Conservation (phyloP, 2,113 vertebrate genomes). For the Tachysurus fulvidraco region DNA sequence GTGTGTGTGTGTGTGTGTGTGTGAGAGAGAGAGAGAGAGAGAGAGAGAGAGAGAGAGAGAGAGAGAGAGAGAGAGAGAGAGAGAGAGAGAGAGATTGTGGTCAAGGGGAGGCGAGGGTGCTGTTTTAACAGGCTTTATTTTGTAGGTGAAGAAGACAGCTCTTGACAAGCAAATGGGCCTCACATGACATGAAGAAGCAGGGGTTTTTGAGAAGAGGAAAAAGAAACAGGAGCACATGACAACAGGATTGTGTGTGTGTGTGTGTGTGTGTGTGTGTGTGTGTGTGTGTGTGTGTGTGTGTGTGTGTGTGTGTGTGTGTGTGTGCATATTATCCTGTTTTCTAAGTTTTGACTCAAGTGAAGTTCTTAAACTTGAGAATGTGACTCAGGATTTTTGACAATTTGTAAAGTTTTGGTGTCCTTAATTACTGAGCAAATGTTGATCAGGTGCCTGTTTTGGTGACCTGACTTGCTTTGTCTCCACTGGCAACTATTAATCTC, state of each 20-base stretch:
- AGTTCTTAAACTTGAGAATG: neutral
- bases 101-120: neutral
- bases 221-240: conserved; percentile 50
- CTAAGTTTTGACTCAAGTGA: neutral
- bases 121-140: conserved; percentile 22
- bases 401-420: neutral
- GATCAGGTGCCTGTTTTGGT: conserved; percentile 11
- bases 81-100: neutral
- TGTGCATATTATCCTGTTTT: neutral
- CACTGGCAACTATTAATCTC: conserved; percentile 19
- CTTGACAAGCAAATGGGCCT: conserved; percentile 48
- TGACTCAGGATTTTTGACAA: neutral
- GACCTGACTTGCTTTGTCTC: conserved; percentile 22
- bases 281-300: neutral
- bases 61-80: neutral
- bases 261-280: neutral
- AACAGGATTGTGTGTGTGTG: neutral
- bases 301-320: neutral
- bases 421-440: neutral
- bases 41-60: neutral
- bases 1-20: neutral
- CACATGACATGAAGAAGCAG: conserved; percentile 42
- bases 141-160: conserved; percentile 33
- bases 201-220: conserved; percentile 14
- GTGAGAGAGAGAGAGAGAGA: neutral